Conservation (phyloP, 2,113 vertebrate genomes). For the Leuciscus idus region DNA sequence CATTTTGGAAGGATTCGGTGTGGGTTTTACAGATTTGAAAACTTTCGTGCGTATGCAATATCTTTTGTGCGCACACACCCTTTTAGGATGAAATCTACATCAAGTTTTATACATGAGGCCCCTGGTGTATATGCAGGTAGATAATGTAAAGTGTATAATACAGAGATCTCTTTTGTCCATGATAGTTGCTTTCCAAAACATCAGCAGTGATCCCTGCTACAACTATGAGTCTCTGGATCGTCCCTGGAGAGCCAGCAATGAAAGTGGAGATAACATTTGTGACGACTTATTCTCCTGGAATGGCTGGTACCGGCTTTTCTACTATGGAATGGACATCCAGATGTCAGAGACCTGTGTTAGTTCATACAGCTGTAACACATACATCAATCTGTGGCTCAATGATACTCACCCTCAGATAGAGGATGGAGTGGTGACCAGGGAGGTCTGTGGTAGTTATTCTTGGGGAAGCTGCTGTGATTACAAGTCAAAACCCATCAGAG, state of each 20-base stretch:
- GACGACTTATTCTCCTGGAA: neutral
- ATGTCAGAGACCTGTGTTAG: conserved; percentile 23
- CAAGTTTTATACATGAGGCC: neutral
- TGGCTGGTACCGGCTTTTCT: conserved; percentile 34
- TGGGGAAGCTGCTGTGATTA: neutral
- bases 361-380: conserved; percentile 30
- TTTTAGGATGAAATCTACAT: too few relatives aligned
- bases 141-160: too few relatives aligned
- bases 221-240: conserved; percentile 33
- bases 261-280: neutral
- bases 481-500: conserved; percentile 21
- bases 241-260: conserved; percentile 32
- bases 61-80: too few relatives aligned
- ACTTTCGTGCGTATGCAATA: too few relatives aligned
- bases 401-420: neutral
- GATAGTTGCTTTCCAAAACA: neutral
- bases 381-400: conserved; percentile 8
- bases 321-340: neutral
- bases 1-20: too few relatives aligned
- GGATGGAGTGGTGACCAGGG: conserved; percentile 40
- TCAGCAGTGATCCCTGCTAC: conserved; percentile 16
- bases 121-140: too few relatives aligned
- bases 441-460: conserved; percentile 9
- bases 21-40: too few relatives aligned
- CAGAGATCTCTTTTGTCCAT: neutral